These are phyloP conservation scores for Calycopis cecrops DNA, from an alignment of 1,140 invertebrate genomes.

Conservation along the genomic window DNA sequence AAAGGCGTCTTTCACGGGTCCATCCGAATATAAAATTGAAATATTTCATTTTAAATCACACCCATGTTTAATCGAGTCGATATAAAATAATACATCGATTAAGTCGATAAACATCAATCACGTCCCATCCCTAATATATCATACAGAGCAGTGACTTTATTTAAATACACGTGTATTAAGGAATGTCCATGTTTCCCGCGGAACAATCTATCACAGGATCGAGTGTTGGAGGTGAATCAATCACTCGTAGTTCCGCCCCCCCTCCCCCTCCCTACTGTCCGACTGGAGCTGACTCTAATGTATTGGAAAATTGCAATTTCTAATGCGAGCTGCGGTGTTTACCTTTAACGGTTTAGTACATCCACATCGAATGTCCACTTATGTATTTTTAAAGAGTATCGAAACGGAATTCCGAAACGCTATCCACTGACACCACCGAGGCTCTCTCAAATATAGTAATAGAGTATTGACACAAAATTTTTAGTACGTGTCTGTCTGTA, in stretches of 20 bases:
- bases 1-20: no score
- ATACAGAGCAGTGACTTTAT: conserved; percentile 14
- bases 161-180: conserved; percentile 24
- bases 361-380: no score
- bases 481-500: conserved; percentile 37
- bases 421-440: no score
- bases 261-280: not conserved
- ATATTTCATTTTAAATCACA: no score
- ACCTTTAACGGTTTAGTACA: no score
- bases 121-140: conserved; percentile 14
- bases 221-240: conserved; percentile 23
- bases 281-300: conserved; percentile 36
- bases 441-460: not conserved
- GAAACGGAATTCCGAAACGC: no score
- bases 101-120: conserved; percentile 15
- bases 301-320: conserved; percentile 53
- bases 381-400: no score
- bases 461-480: conserved; percentile 29
- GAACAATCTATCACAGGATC: conserved; percentile 31
- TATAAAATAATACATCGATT: conserved; percentile 8
- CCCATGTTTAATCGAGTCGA: no score
- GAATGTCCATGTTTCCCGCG: conserved; percentile 24
- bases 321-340: conserved; percentile 22
- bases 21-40: no score
- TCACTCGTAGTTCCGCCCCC: not conserved